phyloP scores from a whole-genome alignment of 2,797 vertebrate species.

The Scyliorhinus canicula region DNA sequence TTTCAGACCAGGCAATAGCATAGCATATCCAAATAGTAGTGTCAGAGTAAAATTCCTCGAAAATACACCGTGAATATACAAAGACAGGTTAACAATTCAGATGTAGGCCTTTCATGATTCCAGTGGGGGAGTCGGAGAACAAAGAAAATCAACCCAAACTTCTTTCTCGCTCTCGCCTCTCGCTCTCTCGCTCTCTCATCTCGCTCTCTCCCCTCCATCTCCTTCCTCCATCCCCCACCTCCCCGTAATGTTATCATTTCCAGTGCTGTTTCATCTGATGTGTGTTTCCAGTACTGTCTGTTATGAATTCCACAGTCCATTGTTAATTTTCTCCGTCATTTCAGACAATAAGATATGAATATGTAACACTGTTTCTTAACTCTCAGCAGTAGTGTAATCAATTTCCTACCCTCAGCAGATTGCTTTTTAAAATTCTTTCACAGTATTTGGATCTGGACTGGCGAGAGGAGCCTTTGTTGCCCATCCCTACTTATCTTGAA shows the following conservation, averaged over 20 bases:
- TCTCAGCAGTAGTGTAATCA: not conserved
- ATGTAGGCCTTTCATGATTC: not conserved
- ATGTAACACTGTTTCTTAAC: no score
- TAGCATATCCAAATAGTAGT: not conserved
- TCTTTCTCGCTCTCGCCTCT: no score
- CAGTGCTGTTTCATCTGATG: no score
- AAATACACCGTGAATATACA: not conserved
- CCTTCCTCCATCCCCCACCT: no score
- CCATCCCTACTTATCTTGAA: no score
- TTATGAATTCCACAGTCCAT: not conserved
- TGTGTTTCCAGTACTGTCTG: not conserved
- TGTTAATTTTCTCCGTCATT: not conserved
- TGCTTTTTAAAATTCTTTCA: no score
- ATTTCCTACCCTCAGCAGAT: not conserved
- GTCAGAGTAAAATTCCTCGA: not conserved
- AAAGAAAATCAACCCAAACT: no score
- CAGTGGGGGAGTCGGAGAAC: not conserved
- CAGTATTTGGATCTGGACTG: no score
- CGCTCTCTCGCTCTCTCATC: no score
- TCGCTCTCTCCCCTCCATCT: no score
- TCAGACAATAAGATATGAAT: not conserved
- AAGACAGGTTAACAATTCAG: not conserved
- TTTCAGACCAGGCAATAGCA: not conserved
- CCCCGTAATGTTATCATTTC: not conserved
- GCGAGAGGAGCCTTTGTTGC: no score